Base-by-base conservation (phyloP, 2,888 invertebrate genomes). In the Himalopsyche tibetana region DNA sequence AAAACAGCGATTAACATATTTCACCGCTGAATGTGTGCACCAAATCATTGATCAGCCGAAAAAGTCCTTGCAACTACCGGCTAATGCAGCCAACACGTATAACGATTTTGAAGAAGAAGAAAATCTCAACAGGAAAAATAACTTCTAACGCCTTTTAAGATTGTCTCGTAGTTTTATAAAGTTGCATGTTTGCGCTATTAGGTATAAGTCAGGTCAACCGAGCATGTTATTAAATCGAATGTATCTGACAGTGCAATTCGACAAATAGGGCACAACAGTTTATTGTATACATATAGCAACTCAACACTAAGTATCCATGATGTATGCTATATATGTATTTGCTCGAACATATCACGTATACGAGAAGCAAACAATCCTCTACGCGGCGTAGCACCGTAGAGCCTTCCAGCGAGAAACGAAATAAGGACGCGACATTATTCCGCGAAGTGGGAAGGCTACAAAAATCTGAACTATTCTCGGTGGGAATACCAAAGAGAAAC, bases 381-480 rank as follows among this genome's bases (percentile, higher is more conserved):
- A 74, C 74, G 74, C 74, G 38, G 74, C 74, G 74, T 74, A 74
- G 74, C 74, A 15, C 12, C 74, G 74, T 74, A 74, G 74, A 74
- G 74, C 74, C 74, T 15, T 74, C 38, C 5, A 74, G 74, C 74
- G 74, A 74, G 38, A 38, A n/a, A 74, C 74, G 74, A 36, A 74
- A 36, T 38, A 74, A 74, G 74, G 38, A 74, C 74, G 74, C 28
- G 74, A 36, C 74, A 36, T 74, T 74, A 74, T 74, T 36, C 74
- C 36, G 36, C 38, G 74, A 74, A 74, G 74, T 74, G 74, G 74
- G 74, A 74, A 36, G 4, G 74, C 74, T 38, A 38, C 74, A 74
- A 74, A 74, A 74, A 74, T 74, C 36, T 38, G 12, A 74, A 74
- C 74, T 15, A 28, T 74, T 74, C 74, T 74, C 74, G 74, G 15